Base-by-base conservation (phyloP, 2,888 invertebrate species). In the Resseliella maxima region DNA sequence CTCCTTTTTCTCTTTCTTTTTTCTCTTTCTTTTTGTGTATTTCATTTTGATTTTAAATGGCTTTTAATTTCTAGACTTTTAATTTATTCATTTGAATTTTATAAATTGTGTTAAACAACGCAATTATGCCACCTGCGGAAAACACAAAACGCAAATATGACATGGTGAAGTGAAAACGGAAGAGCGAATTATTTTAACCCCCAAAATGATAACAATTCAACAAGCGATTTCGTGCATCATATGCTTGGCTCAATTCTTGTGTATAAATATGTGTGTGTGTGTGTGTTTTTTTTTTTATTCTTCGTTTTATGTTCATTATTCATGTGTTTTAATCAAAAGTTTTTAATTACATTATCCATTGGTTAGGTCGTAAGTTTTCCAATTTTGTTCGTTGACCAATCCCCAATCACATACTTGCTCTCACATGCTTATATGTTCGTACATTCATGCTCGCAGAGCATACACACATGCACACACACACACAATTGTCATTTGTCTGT, bases 331-430 rank as follows among this genome's bases (percentile, higher is more conserved):
- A 59, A 59, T 59, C 59, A 59, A 59, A 59, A 59, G 3, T 24
- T 59, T 59, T 59, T 59, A 59, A 59, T 59, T 59, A 59, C 59
- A 59, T 59, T 59, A 59, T 59, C 59, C 59, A 59, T 24, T 59
- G 59, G 24, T n/a, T 24, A 3, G n/a, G 24, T 59, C 24, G 59
- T 24, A 59, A 59, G 59, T 59, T 59, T 59, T 59, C 59, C 59
- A 59, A 59, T 59, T 59, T 59, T 24, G 3, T 59, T 24, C 59
- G 24, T 59, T 59, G 59, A 24, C 24, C 24, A 59, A 50, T 50
- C 12, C 46, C 46, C 8, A n/a, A n/a, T n/a, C n/a, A n/a, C n/a
- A n/a, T n/a, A n/a, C n/a, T n/a, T n/a, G n/a, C n/a, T n/a, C n/a
- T n/a, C n/a, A n/a, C n/a, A 8, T 41, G 41, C 41, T 41, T 18